phyloP scores from a whole-genome alignment of 37 sponge, comb jelly and placozoan species.

The Beroe forskalii region DNA sequence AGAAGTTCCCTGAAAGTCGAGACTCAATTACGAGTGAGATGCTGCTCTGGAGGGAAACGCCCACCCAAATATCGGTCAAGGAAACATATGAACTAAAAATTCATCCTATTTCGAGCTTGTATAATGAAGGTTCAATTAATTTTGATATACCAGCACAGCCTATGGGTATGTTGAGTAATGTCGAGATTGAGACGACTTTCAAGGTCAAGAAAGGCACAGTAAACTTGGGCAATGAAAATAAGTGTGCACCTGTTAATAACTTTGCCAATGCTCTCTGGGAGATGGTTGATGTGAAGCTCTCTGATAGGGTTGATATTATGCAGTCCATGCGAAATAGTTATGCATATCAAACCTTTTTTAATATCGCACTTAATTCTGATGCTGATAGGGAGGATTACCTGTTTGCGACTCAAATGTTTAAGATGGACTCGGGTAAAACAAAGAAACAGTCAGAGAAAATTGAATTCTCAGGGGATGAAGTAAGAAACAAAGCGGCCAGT shows the following conservation, averaged over 20 bases:
- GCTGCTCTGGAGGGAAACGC: background rate
- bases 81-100: background rate
- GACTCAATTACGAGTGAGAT: background rate
- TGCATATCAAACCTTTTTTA: conserved; percentile 30
- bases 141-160: conserved; percentile 18
- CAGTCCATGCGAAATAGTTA: conserved; percentile 34
- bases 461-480: background rate
- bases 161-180: background rate
- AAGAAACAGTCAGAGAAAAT: background rate
- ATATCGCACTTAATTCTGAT: background rate
- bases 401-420: background rate
- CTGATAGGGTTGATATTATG: conserved; percentile 10
- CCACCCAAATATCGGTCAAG: background rate
- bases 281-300: background rate
- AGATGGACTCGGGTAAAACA: background rate
- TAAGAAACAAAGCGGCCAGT: background rate
- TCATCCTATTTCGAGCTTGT: background rate
- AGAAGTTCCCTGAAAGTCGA: background rate
- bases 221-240: background rate
- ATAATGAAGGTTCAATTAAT: background rate
- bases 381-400: background rate
- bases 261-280: background rate
- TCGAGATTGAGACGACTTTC: background rate
- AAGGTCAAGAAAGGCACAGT: background rate
- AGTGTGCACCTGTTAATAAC: background rate